These are phyloP conservation scores for Mastomys natalensis DNA, from an alignment of 2,113 vertebrate species.

Conservation along the genomic window DNA sequence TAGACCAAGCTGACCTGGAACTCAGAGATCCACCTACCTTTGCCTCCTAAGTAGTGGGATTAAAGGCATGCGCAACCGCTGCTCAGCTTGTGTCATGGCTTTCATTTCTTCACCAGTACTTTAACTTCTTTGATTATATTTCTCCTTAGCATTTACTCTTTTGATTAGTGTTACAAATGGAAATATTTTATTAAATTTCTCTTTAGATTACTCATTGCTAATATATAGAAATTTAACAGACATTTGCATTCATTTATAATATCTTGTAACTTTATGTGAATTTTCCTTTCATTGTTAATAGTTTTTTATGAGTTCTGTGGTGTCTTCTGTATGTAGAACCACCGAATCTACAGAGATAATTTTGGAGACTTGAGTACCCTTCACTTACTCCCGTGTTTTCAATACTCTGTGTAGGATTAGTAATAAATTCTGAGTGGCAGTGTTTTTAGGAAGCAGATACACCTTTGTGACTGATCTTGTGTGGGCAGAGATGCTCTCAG, in stretches of 20 bases:
- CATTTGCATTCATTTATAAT: not conserved
- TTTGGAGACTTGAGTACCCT: conserved; percentile 20
- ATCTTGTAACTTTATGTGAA: not conserved
- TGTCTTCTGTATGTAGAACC: not conserved
- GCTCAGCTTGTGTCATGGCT: not conserved
- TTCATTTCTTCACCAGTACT: conserved; percentile 9
- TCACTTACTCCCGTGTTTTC: not conserved
- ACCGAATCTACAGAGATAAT: conserved; percentile 3
- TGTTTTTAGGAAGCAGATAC: conserved; percentile 34
- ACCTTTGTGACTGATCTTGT: not conserved
- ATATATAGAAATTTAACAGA: conserved; percentile 6
- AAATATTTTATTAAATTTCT: not conserved
- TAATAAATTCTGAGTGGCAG: not conserved
- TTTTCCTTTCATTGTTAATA: not conserved
- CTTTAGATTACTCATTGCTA: not conserved
- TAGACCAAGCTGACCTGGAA: not conserved
- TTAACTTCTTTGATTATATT: conserved; percentile 26
- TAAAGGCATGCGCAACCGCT: not conserved
- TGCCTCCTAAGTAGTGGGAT: not conserved
- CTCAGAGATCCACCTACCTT: not conserved
- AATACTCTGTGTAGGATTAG: not conserved
- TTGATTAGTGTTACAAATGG: not conserved
- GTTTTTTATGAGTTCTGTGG: not conserved
- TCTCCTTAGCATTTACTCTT: not conserved
- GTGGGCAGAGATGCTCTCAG: not conserved